Evolutionary conservation across 1,140 invertebrate species (phyloP), one percentile per base, ranked within the genome.

Genomic region (Macrocentrus cingulum): DNA sequence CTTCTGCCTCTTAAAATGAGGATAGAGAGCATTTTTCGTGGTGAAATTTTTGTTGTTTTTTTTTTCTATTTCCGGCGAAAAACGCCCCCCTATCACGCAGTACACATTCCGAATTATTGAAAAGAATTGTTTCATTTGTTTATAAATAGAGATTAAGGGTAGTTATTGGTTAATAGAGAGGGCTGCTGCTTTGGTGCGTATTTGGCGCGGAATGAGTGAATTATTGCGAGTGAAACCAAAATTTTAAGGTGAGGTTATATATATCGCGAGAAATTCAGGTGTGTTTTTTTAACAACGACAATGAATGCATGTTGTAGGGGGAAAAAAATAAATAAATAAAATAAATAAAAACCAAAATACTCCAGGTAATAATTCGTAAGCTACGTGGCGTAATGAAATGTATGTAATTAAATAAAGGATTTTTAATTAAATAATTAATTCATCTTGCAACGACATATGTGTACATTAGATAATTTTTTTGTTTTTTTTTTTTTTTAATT

Each of bases 261-360:
- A 39, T 39, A 15, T 11, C 41, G 42, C 32, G 23, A 19, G 13
- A n/a, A 19, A 52, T 5, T 52, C 20, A 15, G 23, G 15, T 29
- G 20, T 20, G n/a, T 15, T 49, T 19, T 29, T 49, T 39, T 18
- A 58, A 44, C 19, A n/a, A n/a, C n/a, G n/a, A n/a, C n/a, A n/a
- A n/a, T n/a, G n/a, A n/a, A n/a, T n/a, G n/a, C n/a, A n/a, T n/a
- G n/a, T n/a, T n/a, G n/a, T 49, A 3, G 22, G 6, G 22, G 11
- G 37, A 52, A 59, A 4, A 20, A 45, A 44, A 29, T 2, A 9
- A 45, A 13, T 44, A 44, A 48, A 55, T n/a, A 42, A 55, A 44
- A 54, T 39, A 39, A 13, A 19, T 51, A 50, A 56, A 70, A 70
- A 69, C 64, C 57, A 69, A 71, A 73, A 73, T 73, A 69, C 64